A percentile compares a stretch with the other conserved stretches of the same genome.
These are phyloP conservation scores for Columba livia DNA, from an alignment of 2,113 vertebrate species.

Conservation along the genomic window DNA sequence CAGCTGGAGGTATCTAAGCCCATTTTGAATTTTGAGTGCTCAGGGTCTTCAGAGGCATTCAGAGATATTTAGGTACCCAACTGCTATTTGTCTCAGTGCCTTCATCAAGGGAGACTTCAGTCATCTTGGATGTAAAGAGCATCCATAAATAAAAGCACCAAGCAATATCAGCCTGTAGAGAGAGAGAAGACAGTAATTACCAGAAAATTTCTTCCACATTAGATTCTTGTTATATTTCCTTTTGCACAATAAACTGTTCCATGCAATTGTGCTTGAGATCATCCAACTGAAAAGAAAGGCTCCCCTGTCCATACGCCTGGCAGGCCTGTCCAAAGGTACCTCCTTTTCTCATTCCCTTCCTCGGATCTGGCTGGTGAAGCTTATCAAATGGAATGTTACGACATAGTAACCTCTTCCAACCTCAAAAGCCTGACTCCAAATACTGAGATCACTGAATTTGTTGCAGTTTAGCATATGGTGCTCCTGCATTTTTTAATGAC, in stretches of 20 bases:
- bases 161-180: background rate
- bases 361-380: background rate
- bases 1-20: slow-evolving; percentile 30
- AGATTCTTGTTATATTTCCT: slow-evolving; percentile 35
- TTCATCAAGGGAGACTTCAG: slow-evolving; percentile 26
- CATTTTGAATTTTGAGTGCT: slow-evolving; percentile 25
- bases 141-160: slow-evolving; percentile 15
- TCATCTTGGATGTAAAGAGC: background rate
- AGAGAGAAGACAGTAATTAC: slow-evolving; percentile 1
- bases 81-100: slow-evolving; percentile 24
- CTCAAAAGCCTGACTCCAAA: background rate
- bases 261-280: slow-evolving; percentile 16
- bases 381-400: background rate
- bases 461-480: background rate
- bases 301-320: slow-evolving; percentile 2
- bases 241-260: slow-evolving; percentile 3
- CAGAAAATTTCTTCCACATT: slow-evolving; percentile 21
- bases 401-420: background rate
- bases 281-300: slow-evolving; percentile 6
- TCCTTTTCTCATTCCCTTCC: background rate
- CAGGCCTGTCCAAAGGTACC: background rate
- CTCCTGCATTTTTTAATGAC: background rate
- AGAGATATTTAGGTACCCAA: slow-evolving; percentile 28
- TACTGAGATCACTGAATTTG: background rate
- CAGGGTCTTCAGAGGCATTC: slow-evolving; percentile 19